Base-by-base conservation (phyloP, 2,113 vertebrate genomes). In the Paraplagusia blochii region DNA sequence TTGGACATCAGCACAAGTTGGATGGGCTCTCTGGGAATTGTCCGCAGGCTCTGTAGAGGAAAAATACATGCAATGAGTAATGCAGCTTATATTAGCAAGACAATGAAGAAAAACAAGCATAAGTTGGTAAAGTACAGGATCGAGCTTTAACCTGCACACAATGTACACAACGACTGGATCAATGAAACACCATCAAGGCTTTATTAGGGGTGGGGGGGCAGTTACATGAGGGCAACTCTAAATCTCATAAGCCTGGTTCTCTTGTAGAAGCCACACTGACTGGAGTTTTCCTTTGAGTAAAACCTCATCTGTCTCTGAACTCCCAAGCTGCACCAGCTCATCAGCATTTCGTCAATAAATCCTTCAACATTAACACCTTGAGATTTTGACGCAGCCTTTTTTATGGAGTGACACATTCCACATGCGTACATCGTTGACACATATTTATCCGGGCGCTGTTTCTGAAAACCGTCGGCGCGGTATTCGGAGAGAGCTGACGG, bases 151-250 rank as follows among this genome's bases (percentile, higher is more conserved):
- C 63, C 71, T 60, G 16, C 4, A 71, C 38, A 55, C 53, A 77
- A 61, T 54, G 53, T 74, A 59, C 68, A 60, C 63, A 47, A 58
- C 66, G 75, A 74, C 69, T 53, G 43, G 66, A 85, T 88, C 86
- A 14, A 88, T 87, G 68, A 44, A 75, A 78, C 53, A 80, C 64
- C 59, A 79, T 85, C 76, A 79, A 55, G 43, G 51, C 66, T 61
- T 71, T 74, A 81, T 84, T 81, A 75, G 68, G 65, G 53, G 50
- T 54, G 40, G 44, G 38, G 65, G 57, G 51, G 52, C 16, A 43
- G 18, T 29, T 29, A 29, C 22, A 4, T 2, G 22, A 29, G 60
- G 53, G 33, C 39, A 58, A 67, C 58, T 58, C 13, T 70, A 44
- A 55, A 66, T 76, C 63, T 66, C 58, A 66, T 72, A 57, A 66